Evolutionary conservation across 2,113 vertebrate genomes (phyloP).

Genomic region (Cairina moschata): DNA sequence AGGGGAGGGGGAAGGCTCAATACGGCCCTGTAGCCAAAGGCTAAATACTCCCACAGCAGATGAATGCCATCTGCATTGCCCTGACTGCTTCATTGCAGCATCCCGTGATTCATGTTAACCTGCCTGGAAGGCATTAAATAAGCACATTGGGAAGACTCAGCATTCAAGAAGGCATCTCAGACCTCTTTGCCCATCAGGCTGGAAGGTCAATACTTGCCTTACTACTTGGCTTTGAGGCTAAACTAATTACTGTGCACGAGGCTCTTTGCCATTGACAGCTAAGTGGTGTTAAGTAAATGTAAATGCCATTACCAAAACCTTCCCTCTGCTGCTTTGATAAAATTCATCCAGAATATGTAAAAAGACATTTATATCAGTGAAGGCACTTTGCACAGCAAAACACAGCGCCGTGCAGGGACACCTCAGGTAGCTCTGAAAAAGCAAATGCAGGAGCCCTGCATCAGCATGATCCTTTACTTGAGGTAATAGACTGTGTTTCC

Average conservation of each 20-base stretch:
- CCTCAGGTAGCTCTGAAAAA: background rate
- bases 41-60: background rate
- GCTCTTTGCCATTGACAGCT: background rate
- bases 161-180: background rate
- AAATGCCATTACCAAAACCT: background rate
- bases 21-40: background rate
- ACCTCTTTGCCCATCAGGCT: background rate
- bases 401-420: fast-evolving
- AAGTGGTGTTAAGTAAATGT: background rate
- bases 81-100: background rate
- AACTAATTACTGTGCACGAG: background rate
- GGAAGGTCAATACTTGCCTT: background rate
- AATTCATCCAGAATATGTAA: background rate
- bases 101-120: background rate
- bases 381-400: background rate
- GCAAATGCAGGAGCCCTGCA: background rate
- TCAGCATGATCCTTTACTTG: background rate
- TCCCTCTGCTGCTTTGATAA: background rate
- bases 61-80: background rate
- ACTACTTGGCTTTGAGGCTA: background rate
- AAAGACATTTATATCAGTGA: background rate
- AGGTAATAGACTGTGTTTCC: background rate
- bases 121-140: background rate
- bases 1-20: background rate
- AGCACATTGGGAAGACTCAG: background rate